Percentiles rank a stretch among this genome's conserved stretches.
Conservation (phyloP, 1,140 invertebrate species). For the Drosophila arizonae region DNA sequence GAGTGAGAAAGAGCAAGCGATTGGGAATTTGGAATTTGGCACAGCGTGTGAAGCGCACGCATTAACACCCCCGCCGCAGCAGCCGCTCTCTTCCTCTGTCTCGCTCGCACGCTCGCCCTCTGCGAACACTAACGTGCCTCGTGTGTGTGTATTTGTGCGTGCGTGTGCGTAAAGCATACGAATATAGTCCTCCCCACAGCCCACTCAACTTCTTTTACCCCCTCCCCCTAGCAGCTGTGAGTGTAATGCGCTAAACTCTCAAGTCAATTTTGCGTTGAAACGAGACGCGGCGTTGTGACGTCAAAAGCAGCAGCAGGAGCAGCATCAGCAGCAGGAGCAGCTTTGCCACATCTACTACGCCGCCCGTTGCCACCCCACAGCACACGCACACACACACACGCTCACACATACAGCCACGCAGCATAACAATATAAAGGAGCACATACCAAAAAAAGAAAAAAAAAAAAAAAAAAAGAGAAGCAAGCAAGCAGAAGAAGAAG, state of each 20-base stretch:
- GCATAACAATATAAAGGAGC: conserved; percentile 56
- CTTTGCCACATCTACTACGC: conserved; percentile 41
- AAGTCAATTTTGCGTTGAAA: conserved; percentile 53
- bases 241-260: conserved; percentile 59
- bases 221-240: conserved; percentile 52
- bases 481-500: conserved; percentile 9
- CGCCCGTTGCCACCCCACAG: conserved; percentile 25
- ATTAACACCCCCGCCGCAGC: conserved; percentile 60
- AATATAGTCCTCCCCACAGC: conserved; percentile 12
- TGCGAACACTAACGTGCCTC: conserved; percentile 17
- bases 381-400: conserved; percentile 32
- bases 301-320: conserved; percentile 54
- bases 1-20: conserved; percentile 33
- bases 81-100: conserved; percentile 19
- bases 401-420: conserved; percentile 30
- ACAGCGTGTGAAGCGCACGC: conserved; percentile 62
- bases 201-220: not conserved
- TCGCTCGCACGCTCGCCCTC: conserved; percentile 2
- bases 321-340: conserved; percentile 20
- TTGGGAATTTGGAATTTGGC: conserved; percentile 55
- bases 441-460: conserved; percentile 27
- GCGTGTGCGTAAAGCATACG: conserved; percentile 27
- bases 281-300: conserved; percentile 60
- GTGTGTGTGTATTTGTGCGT: conserved; percentile 17
- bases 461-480: conserved; percentile 2